Base-by-base conservation (phyloP, 1,140 invertebrate genomes). In the Brachionus manjavacas region DNA sequence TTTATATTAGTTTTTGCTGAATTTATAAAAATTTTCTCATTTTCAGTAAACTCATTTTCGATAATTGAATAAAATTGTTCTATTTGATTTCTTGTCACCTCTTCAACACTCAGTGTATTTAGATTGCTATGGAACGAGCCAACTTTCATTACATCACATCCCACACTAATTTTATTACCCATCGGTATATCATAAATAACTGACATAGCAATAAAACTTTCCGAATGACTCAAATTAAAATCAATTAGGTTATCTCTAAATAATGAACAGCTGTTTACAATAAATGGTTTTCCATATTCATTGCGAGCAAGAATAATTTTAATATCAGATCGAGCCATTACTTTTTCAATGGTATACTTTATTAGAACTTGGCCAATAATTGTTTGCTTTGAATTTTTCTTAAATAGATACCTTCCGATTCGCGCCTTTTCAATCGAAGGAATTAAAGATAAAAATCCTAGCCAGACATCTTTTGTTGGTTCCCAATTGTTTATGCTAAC, bases 81-180 rank as follows among this genome's bases (percentile, higher is more conserved):
- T 2, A 68, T 25, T 68, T 68, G 64, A 31, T 68, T 68, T 68
- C 23, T 12, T 12, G 1, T n/a, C 14, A n/a, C 31, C 14, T 68
- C 64, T 68, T 68, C 64, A 3, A 11, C 0, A 68, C 20, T 16
- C 4, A 55, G n/a, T 16, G 12, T 55, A 16, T 55, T 16, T n/a
- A 55, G 6, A 68, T 68, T 28, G 3, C 31, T 28, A 28, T 25
- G 28, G 3, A 68, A 68, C 1, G 8, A n/a, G 12, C 4, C 16
- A 68, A 68, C 64, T 68, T 68, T 68, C 64, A 68, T 68, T 68
- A 68, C 64, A 28, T 68, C 64, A 68, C 64, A 68, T 28, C 64
- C 64, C 0, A 68, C 64, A 68, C 64, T 25, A 9, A 35, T 28
- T 9, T 0, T 25, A 28, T 28, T 28, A 68, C n/a, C 8, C 2